phyloP scores from a whole-genome alignment of 2,113 vertebrate species.

The Taxidea taxus region DNA sequence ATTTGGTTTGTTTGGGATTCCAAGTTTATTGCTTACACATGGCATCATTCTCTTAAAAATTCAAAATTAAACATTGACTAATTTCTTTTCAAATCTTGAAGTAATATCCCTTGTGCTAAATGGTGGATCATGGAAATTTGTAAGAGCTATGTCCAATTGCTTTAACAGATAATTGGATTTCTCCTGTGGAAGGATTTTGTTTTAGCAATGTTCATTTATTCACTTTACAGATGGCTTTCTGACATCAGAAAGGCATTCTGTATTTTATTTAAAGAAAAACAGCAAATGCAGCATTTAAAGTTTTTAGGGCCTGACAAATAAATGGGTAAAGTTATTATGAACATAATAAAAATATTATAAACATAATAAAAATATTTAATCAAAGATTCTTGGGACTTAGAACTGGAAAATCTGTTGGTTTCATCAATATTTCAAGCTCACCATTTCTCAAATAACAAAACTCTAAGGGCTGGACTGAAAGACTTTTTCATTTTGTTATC shows the following conservation, averaged over 20 bases:
- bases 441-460: neutral
- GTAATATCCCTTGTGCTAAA: neutral
- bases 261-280: neutral
- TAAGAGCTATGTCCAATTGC: neutral
- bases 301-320: neutral
- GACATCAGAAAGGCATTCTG: neutral
- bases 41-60: slow-evolving; percentile 35
- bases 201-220: neutral
- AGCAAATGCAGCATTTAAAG: neutral
- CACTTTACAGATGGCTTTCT: slow-evolving; percentile 32
- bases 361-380: neutral
- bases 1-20: slow-evolving; percentile 19
- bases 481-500: neutral
- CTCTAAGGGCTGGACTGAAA: neutral
- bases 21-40: slow-evolving; percentile 58
- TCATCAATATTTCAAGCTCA: neutral
- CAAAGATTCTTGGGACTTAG: neutral
- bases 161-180: slow-evolving; percentile 40
- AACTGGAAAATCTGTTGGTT: neutral
- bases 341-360: neutral
- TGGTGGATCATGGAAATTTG: neutral
- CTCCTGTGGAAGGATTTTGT: slow-evolving; percentile 28
- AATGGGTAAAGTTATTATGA: neutral
- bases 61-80: slow-evolving; percentile 55
- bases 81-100: slow-evolving; percentile 8